Percentiles rank a stretch among this genome's conserved stretches.
phyloP scores from a whole-genome alignment of 2,797 vertebrate species.

The Gymnoscopelus braueri region DNA sequence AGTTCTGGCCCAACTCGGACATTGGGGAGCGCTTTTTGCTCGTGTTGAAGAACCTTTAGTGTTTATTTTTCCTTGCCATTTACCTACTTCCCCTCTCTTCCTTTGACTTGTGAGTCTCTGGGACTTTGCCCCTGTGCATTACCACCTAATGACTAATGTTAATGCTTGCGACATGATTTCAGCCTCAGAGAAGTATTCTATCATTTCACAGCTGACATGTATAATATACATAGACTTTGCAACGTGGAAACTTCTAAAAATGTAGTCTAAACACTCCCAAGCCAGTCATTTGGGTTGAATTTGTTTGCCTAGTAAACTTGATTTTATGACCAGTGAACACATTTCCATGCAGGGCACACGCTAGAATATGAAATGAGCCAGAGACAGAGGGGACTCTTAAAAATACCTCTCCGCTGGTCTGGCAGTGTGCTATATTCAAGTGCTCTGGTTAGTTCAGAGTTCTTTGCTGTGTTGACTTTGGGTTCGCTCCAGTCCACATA shows the following conservation, averaged over 20 bases:
- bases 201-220: conserved; percentile 7
- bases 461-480: conserved; percentile 73
- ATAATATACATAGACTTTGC: not conserved
- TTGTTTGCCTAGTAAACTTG: conserved; percentile 48
- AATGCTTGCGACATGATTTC: conserved; percentile 16
- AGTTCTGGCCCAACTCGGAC: conserved; percentile 21
- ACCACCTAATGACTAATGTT: conserved; percentile 9
- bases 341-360: conserved; percentile 44
- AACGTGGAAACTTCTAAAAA: conserved; percentile 1
- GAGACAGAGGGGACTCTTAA: conserved; percentile 47
- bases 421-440: conserved; percentile 49
- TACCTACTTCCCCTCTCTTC: not conserved
- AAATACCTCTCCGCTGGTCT: conserved; percentile 51
- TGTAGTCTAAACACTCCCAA: conserved; percentile 11
- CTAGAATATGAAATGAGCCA: conserved; percentile 51
- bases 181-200: not conserved
- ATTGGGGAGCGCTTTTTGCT: conserved; percentile 22
- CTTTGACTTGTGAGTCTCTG: conserved; percentile 16
- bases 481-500: conserved; percentile 56
- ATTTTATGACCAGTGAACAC: conserved; percentile 52
- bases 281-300: conserved; percentile 23
- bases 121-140: not conserved
- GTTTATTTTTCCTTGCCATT: conserved; percentile 24
- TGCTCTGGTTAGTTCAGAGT: conserved; percentile 56
- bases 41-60: conserved; percentile 15